These are phyloP conservation scores for Entosphenus tridentatus DNA, from an alignment of 2,113 vertebrate species.

Conservation along the genomic window DNA sequence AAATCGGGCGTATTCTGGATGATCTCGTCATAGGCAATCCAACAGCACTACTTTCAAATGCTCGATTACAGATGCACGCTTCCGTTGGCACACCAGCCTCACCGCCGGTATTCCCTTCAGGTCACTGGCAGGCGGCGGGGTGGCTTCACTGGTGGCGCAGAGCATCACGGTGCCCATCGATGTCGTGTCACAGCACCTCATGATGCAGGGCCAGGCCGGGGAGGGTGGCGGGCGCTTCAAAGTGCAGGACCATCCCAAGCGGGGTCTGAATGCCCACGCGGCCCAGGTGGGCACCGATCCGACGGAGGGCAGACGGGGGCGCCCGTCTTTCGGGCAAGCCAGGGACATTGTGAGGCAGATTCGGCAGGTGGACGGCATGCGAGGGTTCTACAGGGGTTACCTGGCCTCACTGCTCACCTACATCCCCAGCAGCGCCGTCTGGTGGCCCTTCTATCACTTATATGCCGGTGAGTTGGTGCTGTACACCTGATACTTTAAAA, in stretches of 20 bases:
- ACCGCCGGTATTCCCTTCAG: constrained; percentile 5
- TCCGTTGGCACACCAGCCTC: not conserved
- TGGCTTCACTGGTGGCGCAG: constrained; percentile 6
- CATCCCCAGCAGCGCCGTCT: constrained; percentile 8
- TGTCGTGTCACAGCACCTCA: constrained; percentile 8
- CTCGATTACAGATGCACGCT: no score
- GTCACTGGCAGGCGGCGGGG: not conserved
- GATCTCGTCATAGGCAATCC: no score
- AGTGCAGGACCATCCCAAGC: not conserved
- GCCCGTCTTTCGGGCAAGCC: not conserved
- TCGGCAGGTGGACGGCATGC: constrained; percentile 3
- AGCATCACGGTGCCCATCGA: constrained; percentile 6
- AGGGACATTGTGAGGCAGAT: constrained; percentile 6
- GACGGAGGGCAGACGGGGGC: no score
- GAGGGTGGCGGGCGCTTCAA: not conserved
- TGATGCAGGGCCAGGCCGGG: constrained; percentile 2
- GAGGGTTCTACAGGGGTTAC: constrained; percentile 9
- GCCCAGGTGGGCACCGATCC: no score
- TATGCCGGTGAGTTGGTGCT: constrained; percentile 6
- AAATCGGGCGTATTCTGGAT: no score
- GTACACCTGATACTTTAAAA: no score
- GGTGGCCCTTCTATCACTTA: constrained; percentile 9
- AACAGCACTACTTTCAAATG: no score
- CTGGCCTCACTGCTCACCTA: constrained; percentile 7
- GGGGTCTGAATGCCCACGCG: no score